Base-by-base conservation (phyloP, 2,113 vertebrate species). In the Triplophysa dalaica region DNA sequence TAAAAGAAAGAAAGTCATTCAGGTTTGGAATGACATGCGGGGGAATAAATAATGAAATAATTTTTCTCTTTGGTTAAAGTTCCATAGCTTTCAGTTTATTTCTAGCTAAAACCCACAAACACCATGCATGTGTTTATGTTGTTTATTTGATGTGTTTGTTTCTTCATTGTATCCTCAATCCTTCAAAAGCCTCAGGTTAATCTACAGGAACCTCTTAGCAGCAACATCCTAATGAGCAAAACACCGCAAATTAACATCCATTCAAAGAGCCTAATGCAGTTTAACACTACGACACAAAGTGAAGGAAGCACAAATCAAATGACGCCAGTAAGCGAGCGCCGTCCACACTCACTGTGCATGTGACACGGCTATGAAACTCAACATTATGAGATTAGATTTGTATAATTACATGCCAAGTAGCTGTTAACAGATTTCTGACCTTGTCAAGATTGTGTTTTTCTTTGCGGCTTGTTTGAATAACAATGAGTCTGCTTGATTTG, bases 341-440 rank as follows among this genome's bases (percentile, higher is more conserved):
- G 29, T 80, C 62, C n/a, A 67, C 45, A 67, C 69, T 4, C n/a
- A 43, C 70, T 69, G n/a, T 56, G 16, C 24, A 11, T 64, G 56
- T 45, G 22, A 70, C 78, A 50, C 19, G 69, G 13, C 6, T 62
- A 16, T 64, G 41, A 73, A 54, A 61, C 61, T 52, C 24, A 76
- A 22, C 26, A n/a, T 77, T 73, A 70, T 66, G 66, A 65, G 80
- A 87, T 77, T 60, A 70, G 68, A 54, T 83, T 65, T 22, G 58
- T 81, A 85, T 86, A 83, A 88, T 84, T 85, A 65, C 64, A 52
- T 50, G 56, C 56, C 78, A 85, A 85, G 29, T 78, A 66, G 75
- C 66, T 65, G 80, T 69, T 79, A 81, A 86, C 81, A 4, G 85
- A 81, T 87, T 69, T 43, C 65, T 75, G 43, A 80, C 69, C 67